Evolutionary conservation across 2,888 invertebrate genomes (phyloP).

Genomic region (Drosophila affinis): DNA sequence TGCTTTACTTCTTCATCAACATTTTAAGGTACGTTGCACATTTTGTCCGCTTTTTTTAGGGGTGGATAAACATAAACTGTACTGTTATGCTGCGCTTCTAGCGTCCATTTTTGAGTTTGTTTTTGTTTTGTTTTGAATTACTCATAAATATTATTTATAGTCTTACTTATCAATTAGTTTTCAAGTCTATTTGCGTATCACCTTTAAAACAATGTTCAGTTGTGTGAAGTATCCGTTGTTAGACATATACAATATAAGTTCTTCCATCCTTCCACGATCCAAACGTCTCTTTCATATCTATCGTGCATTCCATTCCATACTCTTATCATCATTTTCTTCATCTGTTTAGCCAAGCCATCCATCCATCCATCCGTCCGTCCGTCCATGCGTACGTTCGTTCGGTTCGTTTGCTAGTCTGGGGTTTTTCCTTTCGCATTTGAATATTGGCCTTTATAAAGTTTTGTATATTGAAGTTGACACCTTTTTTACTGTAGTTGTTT

Average conservation of each 20-base stretch:
- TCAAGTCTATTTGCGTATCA: slow-evolving; percentile 79
- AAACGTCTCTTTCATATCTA: slow-evolving; percentile 31
- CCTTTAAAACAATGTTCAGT: slow-evolving; percentile 79
- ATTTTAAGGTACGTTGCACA: slow-evolving; percentile 76
- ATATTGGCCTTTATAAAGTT: slow-evolving; percentile 60
- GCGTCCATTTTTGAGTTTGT: slow-evolving; percentile 50
- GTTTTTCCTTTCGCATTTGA: slow-evolving; percentile 29
- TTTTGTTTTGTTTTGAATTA: slow-evolving; percentile 54
- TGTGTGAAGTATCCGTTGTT: slow-evolving; percentile 73
- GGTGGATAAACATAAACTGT: slow-evolving; percentile 74
- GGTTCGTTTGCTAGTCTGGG: slow-evolving; percentile 21
- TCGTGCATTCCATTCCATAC: slow-evolving; percentile 5
- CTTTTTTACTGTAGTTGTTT: slow-evolving; percentile 2
- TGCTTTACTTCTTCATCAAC: slow-evolving; percentile 26
- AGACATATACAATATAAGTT: slow-evolving; percentile 55
- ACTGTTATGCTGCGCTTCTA: slow-evolving; percentile 76
- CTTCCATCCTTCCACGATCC: slow-evolving; percentile 24
- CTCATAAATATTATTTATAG: slow-evolving; percentile 77
- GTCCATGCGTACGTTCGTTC: slow-evolving; percentile 30
- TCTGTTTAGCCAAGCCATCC: slow-evolving; percentile 46
- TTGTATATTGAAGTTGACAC: slow-evolving; percentile 67
- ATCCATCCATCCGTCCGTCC: slow-evolving; percentile 39
- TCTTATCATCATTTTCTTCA: slow-evolving; percentile 10
- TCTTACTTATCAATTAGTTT: slow-evolving; percentile 78
- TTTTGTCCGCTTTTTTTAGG: slow-evolving; percentile 66